A percentile compares a stretch with the other conserved stretches of the same genome.
Evolutionary conservation across 1,140 invertebrate genomes (phyloP).

Genomic region (Drosophila punjabiensis): DNA sequence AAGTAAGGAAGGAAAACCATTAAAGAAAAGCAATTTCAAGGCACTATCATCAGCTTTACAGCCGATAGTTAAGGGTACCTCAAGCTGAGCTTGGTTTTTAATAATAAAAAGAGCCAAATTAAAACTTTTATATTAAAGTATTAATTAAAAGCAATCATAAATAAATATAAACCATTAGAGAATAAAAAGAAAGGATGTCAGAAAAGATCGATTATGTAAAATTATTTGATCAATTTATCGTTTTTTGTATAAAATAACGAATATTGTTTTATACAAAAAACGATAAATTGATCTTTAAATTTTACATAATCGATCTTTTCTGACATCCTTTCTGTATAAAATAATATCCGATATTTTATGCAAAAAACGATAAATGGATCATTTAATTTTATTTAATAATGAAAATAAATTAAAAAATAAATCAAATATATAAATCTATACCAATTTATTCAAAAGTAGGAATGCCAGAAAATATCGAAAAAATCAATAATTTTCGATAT

Average conservation of each 20-base stretch:
- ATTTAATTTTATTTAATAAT: neutral
- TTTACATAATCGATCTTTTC: no score
- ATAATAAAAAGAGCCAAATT: neutral
- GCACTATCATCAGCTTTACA: slow-evolving; percentile 8
- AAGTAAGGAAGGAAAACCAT: neutral
- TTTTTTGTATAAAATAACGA: no score
- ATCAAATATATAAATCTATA: no score
- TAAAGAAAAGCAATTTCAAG: neutral
- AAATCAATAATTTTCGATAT: neutral
- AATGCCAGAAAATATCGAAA: neutral
- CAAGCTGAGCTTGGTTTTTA: neutral
- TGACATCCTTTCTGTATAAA: no score
- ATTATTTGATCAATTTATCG: no score
- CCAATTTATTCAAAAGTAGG: neutral
- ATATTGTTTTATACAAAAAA: no score
- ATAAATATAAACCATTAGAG: neutral
- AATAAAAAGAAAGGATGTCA: no score
- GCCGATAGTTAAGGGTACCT: neutral
- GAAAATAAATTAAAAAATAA: neutral
- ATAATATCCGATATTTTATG: no score
- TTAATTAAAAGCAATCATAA: neutral
- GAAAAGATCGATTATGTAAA: no score
- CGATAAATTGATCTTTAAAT: no score
- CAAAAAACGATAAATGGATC: no score
- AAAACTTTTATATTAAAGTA: neutral